Evolutionary conservation across 2,113 vertebrate species (phyloP), one percentile per base, ranked within the genome.

Genomic region (Lontra canadensis): DNA sequence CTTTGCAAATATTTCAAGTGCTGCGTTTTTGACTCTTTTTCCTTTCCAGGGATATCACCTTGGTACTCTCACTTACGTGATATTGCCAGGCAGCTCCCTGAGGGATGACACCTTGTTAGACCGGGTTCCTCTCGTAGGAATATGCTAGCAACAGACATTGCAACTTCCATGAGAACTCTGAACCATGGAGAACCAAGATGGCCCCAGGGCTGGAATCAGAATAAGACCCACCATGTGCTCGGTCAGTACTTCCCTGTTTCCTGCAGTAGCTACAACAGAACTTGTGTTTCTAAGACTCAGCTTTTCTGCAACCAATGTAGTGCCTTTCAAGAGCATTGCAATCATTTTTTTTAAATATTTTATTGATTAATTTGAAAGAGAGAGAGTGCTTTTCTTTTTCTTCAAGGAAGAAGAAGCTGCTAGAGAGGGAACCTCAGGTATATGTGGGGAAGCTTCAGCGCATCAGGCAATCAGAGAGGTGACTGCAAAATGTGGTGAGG

Each of bases 1-100:
- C 26, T 95, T 76, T 84, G 42, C 17, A 95, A 94, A 76, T 94
- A 95, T 67, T 92, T 42, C 84, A 96, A 94, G 13, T 89, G 25
- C 81, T 83, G 13, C 4, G 10, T 78, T 89, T 82, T 95, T 34
- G 0, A 84, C 13, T 49, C 14, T 36, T 67, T 91, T 71, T 80
- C 83, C 4, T 95, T 92, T 84, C 21, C 31, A 84, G 34, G 55
- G 23, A 17, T 82, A 83, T 80, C 26, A 82, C 42, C 55, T 82
- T 63, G 21, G 34, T 86, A 52, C 14, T 88, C 74, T 49, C 42
- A 86, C 73, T 95, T 69, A 61, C 79, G 3, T 88, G 36, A 76
- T 31, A 69, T 69, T 89, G 69, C 31, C 7, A 42, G 55, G 26
- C 34, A 87, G 31, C 26, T 95, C 18, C 82, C n/a, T 92, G 88